Conservation (phyloP, 2,797 vertebrate genomes). For the Cirrhinus molitorella region DNA sequence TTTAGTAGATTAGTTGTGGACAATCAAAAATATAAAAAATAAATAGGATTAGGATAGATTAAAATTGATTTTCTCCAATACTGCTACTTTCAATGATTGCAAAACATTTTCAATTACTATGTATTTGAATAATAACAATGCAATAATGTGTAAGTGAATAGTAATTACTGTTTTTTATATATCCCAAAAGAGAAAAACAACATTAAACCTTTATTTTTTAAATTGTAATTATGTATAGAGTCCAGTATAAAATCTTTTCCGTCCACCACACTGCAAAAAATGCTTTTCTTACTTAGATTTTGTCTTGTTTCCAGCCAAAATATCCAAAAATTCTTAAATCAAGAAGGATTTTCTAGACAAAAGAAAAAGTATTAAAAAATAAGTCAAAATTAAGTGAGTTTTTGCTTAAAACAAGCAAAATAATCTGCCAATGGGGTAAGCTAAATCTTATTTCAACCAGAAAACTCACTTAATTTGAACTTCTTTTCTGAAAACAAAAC, state of each 20-base stretch:
- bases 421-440: too few relatives aligned
- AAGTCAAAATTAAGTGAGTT: too few relatives aligned
- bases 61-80: neutral
- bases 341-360: too few relatives aligned
- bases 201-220: slow-evolving; percentile 60
- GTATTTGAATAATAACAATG: slow-evolving; percentile 60
- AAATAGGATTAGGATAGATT: neutral
- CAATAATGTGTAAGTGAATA: neutral
- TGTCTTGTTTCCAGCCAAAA: too few relatives aligned
- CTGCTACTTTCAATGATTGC: neutral
- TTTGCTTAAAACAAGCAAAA: too few relatives aligned
- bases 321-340: too few relatives aligned
- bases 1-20: slow-evolving; percentile 19
- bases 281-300: too few relatives aligned
- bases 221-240: slow-evolving; percentile 62
- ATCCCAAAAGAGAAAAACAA: slow-evolving; percentile 28
- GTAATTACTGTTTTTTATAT: slow-evolving; percentile 31
- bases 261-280: too few relatives aligned
- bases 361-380: too few relatives aligned
- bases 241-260: slow-evolving; percentile 26
- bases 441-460: too few relatives aligned
- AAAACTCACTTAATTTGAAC: too few relatives aligned
- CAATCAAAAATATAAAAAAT: neutral
- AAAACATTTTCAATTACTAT: slow-evolving; percentile 43
- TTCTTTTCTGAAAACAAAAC: too few relatives aligned